Evolutionary conservation across 2,888 invertebrate species (phyloP).

Genomic region (Drosophila borborema): DNA sequence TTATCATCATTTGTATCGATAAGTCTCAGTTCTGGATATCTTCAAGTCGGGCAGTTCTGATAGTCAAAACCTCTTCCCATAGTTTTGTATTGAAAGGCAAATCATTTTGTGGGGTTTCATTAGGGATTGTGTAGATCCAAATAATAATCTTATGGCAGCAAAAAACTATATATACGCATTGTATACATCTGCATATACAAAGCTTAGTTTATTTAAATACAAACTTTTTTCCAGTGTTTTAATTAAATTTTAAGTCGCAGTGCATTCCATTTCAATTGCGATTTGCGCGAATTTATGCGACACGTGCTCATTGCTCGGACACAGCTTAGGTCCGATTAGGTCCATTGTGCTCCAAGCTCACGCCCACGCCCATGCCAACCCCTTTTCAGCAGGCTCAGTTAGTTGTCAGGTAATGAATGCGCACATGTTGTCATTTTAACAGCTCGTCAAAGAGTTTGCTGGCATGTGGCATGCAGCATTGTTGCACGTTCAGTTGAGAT

Average conservation of each 20-base stretch:
- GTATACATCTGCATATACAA: not conserved
- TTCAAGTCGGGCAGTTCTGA: too few species aligned
- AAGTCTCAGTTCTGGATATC: too few species aligned
- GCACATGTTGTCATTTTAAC: constrained; percentile 72
- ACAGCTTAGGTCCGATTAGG: constrained; percentile 6
- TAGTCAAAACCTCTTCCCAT: too few species aligned
- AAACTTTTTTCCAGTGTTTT: constrained; percentile 28
- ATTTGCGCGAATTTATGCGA: constrained; percentile 57
- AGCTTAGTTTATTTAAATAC: not conserved
- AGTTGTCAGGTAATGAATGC: constrained; percentile 25
- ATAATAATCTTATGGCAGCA: too few species aligned
- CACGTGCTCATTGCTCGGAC: constrained; percentile 61
- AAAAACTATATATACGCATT: too few species aligned
- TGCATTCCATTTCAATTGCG: constrained; percentile 50
- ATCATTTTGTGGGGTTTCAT: too few species aligned
- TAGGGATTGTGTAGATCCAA: too few species aligned
- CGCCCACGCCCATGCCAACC: not conserved
- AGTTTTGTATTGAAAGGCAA: too few species aligned
- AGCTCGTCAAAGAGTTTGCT: constrained; percentile 46
- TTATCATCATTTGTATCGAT: too few species aligned
- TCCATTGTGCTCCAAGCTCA: not conserved
- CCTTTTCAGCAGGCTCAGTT: constrained; percentile 28
- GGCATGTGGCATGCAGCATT: constrained; percentile 43
- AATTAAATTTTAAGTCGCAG: constrained; percentile 55
- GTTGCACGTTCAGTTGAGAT: constrained; percentile 50